Conservation (phyloP, 1,140 invertebrate species). For the Aradophagus sp. region DNA sequence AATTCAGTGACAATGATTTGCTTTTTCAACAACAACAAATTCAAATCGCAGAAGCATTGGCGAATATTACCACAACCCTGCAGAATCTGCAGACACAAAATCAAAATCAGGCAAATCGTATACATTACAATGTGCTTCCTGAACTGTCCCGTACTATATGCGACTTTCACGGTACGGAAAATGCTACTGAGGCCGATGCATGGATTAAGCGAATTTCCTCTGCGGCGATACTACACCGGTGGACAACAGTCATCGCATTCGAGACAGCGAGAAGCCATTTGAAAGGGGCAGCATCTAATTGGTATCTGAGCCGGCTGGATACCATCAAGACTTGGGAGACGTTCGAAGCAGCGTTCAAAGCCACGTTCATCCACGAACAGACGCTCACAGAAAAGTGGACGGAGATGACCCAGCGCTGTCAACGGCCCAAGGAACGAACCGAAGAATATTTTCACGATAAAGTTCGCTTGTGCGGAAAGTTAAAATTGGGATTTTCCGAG, state of each 20-base stretch:
- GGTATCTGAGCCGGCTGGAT: slow-evolving; percentile 11
- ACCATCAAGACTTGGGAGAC: slow-evolving; percentile 4
- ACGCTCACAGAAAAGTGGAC: slow-evolving; percentile 18
- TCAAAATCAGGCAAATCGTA: too few relatives aligned
- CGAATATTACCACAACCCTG: too few relatives aligned
- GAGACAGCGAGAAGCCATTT: slow-evolving; percentile 10
- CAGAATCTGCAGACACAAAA: too few relatives aligned
- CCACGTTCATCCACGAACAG: slow-evolving; percentile 12
- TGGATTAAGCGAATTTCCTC: slow-evolving; percentile 6
- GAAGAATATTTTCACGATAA: slow-evolving; percentile 27
- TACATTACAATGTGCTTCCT: slow-evolving; percentile 1
- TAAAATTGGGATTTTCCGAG: slow-evolving; percentile 1
- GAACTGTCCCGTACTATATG: slow-evolving; percentile 4
- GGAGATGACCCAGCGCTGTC: slow-evolving; percentile 8
- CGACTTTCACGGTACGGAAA: slow-evolving; percentile 9
- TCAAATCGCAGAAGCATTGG: too few relatives aligned
- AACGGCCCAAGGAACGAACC: slow-evolving; percentile 4
- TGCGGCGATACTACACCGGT: slow-evolving; percentile 6
- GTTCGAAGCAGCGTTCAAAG: slow-evolving; percentile 5
- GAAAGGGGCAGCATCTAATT: slow-evolving; percentile 13
- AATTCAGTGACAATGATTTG: too few relatives aligned
- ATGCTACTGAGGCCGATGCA: neutral
- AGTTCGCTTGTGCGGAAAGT: slow-evolving; percentile 10
- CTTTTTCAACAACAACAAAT: too few relatives aligned
- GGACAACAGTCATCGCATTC: slow-evolving; percentile 19